Evolutionary conservation across 2,888 invertebrate species (phyloP), one percentile per base, ranked within the genome.

Genomic region (Acleris sparsana): DNA sequence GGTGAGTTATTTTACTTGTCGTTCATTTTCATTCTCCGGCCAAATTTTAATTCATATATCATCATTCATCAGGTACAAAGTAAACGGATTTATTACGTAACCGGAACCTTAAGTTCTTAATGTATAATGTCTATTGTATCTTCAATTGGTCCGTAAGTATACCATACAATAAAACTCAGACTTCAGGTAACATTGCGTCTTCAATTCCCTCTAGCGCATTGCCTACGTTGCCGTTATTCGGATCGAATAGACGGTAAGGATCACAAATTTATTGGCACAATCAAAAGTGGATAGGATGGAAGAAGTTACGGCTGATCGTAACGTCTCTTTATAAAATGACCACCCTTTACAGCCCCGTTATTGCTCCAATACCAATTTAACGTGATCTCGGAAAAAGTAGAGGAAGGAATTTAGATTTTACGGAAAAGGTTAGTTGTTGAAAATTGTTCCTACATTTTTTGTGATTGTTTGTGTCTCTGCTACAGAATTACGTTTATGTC

Each of bases 271-370:
- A 66, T 66, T 52, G 66, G 44, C 57, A 57, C 66, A 66, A 66
- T 66, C 62, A 66, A 66, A 66, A 56, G 61, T 61, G 62, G 62
- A 66, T 62, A 57, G 61, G 56, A 25, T 29, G 51, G 51, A 22
- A 60, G 33, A 22, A 49, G 49, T 59, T 33, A 67, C 53, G 53
- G 57, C 39, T 48, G 39, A 63, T 49, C 59, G 48, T 29, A 68
- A 44, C 67, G 62, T 71, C 70, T 74, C 72, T 75, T 74, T 75
- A 70, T 69, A 65, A 73, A 84, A 82, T 77, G 78, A 74, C 79
- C 76, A 68, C 69, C 74, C 72, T 79, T 78, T 74, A 74, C 74
- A 73, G 74, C 79, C 75, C 80, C 80, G 72, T 77, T 76, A 79
- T 81, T 77, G 75, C 74, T 60, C 68, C 69, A 63, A 63, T 64